Percentiles rank a stretch among this genome's conserved stretches.
phyloP scores from a whole-genome alignment of 1,140 invertebrate species.

The Drosophila murphyi region DNA sequence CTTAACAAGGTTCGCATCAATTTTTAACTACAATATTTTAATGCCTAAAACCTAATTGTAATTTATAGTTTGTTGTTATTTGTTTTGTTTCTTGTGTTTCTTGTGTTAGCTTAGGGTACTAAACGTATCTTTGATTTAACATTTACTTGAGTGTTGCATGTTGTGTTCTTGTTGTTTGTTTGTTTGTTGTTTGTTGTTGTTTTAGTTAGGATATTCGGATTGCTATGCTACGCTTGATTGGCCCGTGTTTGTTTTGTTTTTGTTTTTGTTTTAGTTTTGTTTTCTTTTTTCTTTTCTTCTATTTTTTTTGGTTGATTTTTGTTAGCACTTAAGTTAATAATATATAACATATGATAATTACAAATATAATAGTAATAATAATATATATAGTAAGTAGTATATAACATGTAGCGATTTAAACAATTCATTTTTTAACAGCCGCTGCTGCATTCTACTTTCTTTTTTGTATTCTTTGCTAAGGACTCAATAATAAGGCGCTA shows the following conservation, averaged over 20 bases:
- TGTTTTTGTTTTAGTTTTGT: neutral
- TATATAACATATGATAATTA: conserved; percentile 50
- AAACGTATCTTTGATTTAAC: conserved; percentile 79
- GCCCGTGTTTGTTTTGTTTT: conserved; percentile 26
- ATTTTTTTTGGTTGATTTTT: conserved; percentile 40
- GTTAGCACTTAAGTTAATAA: conserved; percentile 50
- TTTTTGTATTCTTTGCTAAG: conserved; percentile 55
- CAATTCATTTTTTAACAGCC: conserved; percentile 59
- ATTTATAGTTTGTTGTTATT: conserved; percentile 13
- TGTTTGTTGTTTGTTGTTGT: neutral
- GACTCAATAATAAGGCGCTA: conserved; percentile 78
- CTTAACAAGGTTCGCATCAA: conserved; percentile 39
- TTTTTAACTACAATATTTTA: conserved; percentile 25
- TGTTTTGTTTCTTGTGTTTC: conserved; percentile 26
- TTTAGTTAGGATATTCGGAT: conserved; percentile 35
- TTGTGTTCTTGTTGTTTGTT: conserved; percentile 35
- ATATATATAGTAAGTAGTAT: conserved; percentile 42
- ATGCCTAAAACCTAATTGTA: conserved; percentile 32
- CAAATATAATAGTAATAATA: conserved; percentile 37
- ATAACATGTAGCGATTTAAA: conserved; percentile 66
- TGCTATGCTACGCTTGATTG: conserved; percentile 54
- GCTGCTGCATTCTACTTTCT: neutral
- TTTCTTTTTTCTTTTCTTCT: neutral
- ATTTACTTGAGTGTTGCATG: conserved; percentile 69
- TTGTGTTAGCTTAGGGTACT: conserved; percentile 44